A percentile compares a stretch with the other conserved stretches of the same genome.
These are phyloP conservation scores for Camponotus pennsylvanicus DNA, from an alignment of 1,140 invertebrate genomes.

Conservation along the genomic window DNA sequence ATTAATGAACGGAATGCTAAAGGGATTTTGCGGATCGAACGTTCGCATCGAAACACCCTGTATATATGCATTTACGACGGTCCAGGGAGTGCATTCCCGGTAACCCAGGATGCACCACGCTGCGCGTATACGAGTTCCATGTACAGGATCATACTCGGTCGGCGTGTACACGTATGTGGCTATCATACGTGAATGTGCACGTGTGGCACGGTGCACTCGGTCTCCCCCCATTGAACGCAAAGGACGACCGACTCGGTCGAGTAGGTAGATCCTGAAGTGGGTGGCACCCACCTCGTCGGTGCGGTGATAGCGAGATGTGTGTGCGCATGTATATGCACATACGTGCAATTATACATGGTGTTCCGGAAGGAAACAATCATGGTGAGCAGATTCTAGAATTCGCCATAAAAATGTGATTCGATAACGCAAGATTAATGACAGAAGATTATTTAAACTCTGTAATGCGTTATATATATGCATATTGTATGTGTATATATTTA, in stretches of 20 bases:
- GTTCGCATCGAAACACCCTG: slow-evolving; percentile 58
- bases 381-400: background rate
- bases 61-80: slow-evolving; percentile 71
- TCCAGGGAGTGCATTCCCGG: slow-evolving; percentile 64
- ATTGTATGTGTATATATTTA: background rate
- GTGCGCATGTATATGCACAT: slow-evolving; percentile 38
- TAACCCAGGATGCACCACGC: slow-evolving; percentile 66
- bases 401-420: background rate
- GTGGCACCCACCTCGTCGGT: slow-evolving; percentile 63
- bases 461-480: background rate
- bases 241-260: slow-evolving; percentile 59
- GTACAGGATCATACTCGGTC: slow-evolving; percentile 42
- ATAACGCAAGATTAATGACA: background rate
- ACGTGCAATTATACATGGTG: slow-evolving; percentile 48
- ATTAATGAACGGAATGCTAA: slow-evolving; percentile 59
- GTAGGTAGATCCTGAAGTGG: slow-evolving; percentile 68
- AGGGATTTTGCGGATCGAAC: slow-evolving; percentile 20
- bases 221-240: slow-evolving; percentile 38
- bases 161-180: background rate
- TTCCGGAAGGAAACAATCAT: slow-evolving; percentile 9
- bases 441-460: background rate
- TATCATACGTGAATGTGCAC: slow-evolving; percentile 55
- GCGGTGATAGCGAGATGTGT: slow-evolving; percentile 4
- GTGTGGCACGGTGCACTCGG: slow-evolving; percentile 41
- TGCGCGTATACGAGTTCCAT: slow-evolving; percentile 46